phyloP scores from a whole-genome alignment of 2,113 vertebrate genomes.

The Lutjanus erythropterus region DNA sequence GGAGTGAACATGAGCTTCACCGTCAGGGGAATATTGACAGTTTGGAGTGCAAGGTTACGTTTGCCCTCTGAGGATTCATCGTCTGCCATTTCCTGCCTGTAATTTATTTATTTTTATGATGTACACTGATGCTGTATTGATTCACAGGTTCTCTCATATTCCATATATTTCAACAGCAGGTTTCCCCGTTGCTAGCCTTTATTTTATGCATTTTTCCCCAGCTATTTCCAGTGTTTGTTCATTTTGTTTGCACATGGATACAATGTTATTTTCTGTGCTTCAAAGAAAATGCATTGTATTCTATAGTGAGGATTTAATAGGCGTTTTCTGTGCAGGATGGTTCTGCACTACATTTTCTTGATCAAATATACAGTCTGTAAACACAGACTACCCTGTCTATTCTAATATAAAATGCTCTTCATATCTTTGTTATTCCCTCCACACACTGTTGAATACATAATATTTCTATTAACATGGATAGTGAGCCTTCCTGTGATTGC shows the following conservation, averaged over 20 bases:
- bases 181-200: background rate
- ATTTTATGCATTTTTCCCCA: background rate
- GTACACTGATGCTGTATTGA: constrained; percentile 17
- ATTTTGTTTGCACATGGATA: background rate
- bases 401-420: background rate
- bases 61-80: constrained; percentile 59
- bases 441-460: background rate
- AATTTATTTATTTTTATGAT: constrained; percentile 64
- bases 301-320: background rate
- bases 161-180: background rate
- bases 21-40: constrained; percentile 68
- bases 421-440: background rate
- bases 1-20: constrained; percentile 70
- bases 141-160: background rate
- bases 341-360: background rate
- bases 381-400: background rate
- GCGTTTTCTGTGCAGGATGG: background rate
- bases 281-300: background rate
- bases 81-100: constrained; percentile 71
- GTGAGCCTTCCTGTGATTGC: background rate
- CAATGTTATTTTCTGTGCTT: background rate
- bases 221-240: background rate
- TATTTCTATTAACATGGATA: constrained; percentile 29
- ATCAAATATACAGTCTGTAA: background rate
- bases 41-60: constrained; percentile 72